phyloP scores from a whole-genome alignment of 2,113 vertebrate genomes.

The Arizona elegans region DNA sequence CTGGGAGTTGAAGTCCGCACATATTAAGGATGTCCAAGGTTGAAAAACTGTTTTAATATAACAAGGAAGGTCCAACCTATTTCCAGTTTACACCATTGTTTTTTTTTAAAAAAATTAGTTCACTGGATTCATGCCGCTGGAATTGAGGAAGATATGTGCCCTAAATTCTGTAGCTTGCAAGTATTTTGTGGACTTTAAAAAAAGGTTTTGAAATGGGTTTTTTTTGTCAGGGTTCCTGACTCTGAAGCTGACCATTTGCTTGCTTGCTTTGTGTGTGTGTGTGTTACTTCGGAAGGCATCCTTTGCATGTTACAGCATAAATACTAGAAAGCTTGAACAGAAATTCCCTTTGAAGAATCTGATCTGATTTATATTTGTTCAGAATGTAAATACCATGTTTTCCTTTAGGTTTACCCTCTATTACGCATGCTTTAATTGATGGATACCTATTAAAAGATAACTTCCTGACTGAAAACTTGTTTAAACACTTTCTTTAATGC shows the following conservation, averaged over 20 bases:
- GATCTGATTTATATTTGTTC: not conserved
- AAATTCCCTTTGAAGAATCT: not conserved
- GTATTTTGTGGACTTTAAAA: not conserved
- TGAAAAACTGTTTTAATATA: slow-evolving; percentile 10
- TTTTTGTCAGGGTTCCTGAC: no score
- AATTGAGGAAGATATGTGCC: not conserved
- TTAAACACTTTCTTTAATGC: not conserved
- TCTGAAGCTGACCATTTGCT: no score
- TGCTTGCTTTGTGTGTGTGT: not conserved
- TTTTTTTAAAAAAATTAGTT: not conserved
- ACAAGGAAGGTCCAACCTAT: slow-evolving; percentile 31
- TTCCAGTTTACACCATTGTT: slow-evolving; percentile 21
- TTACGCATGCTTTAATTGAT: not conserved
- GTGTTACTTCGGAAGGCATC: not conserved
- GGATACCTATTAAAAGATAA: not conserved
- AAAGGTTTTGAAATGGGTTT: not conserved
- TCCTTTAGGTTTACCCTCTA: not conserved
- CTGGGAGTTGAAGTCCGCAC: not conserved
- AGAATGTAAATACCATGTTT: not conserved
- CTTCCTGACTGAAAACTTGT: not conserved
- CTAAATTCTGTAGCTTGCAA: not conserved
- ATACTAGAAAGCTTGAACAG: not conserved
- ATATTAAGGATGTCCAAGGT: not conserved
- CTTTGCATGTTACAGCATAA: not conserved
- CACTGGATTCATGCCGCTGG: accelerated